phyloP scores from a whole-genome alignment of 1,140 invertebrate genomes.

The Polypedilum pembai region DNA sequence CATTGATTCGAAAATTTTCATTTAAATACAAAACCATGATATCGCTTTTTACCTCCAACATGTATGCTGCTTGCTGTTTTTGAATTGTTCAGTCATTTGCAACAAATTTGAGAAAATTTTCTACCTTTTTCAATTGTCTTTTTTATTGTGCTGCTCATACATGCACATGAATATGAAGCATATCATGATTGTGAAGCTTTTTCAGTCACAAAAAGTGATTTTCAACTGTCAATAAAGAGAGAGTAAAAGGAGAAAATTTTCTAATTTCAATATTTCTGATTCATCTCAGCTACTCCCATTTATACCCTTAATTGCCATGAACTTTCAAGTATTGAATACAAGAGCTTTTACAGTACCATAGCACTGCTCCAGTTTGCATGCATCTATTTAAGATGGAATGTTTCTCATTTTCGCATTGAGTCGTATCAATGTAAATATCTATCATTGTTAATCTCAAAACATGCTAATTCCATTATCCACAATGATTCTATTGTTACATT shows the following conservation, averaged over 20 bases:
- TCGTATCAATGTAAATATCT: slow-evolving; percentile 23
- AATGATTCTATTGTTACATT: slow-evolving; percentile 4
- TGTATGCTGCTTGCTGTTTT: neutral
- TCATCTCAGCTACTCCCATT: too few relatives aligned
- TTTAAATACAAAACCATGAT: neutral
- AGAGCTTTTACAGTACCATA: too few relatives aligned
- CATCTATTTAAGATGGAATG: neutral
- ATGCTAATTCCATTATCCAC: slow-evolving; percentile 27
- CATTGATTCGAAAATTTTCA: slow-evolving; percentile 18
- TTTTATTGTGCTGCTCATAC: neutral
- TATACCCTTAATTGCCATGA: too few relatives aligned
- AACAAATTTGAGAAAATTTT: neutral
- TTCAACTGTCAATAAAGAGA: too few relatives aligned
- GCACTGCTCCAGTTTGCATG: too few relatives aligned
- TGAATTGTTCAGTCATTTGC: slow-evolving; percentile 15
- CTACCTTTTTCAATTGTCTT: neutral
- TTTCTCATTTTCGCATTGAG: neutral
- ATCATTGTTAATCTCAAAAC: slow-evolving; percentile 25
- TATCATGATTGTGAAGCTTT: too few relatives aligned
- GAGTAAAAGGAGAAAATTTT: too few relatives aligned
- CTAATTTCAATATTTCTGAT: too few relatives aligned
- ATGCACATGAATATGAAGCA: neutral
- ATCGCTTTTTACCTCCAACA: slow-evolving; percentile 14
- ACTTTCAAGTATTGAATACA: too few relatives aligned
- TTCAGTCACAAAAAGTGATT: too few relatives aligned